Evolutionary conservation across 2,113 vertebrate genomes (phyloP).

Genomic region (Petrocephalus zakoni): DNA sequence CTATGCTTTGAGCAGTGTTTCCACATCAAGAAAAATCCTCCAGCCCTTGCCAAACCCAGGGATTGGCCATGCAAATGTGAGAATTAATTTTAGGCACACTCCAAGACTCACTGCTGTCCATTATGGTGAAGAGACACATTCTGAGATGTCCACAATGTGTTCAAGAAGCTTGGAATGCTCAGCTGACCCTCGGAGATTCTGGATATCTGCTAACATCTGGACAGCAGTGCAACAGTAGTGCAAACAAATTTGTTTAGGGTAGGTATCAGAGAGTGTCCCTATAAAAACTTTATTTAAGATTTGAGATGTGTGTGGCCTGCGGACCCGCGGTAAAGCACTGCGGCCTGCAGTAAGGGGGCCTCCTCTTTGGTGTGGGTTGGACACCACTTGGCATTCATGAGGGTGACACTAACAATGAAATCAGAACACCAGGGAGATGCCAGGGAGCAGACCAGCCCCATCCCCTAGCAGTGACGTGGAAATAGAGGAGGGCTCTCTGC

Average conservation of each 20-base stretch:
- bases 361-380: neutral
- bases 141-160: neutral
- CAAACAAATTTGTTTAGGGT: neutral
- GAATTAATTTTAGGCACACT: constrained; percentile 10
- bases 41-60: neutral
- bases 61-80: neutral
- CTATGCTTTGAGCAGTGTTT: neutral
- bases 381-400: neutral
- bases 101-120: neutral
- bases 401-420: neutral
- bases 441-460: neutral
- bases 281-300: neutral
- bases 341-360: neutral
- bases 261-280: neutral
- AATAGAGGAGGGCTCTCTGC: neutral
- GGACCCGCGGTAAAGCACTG: neutral
- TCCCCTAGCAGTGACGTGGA: neutral
- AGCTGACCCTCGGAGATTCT: neutral
- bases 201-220: neutral
- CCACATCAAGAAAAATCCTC: neutral
- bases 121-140: neutral
- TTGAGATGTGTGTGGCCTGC: neutral
- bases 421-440: neutral
- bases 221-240: neutral
- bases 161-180: neutral